These are phyloP conservation scores for Sinocyclocheilus anshuiensis DNA, from an alignment of 2,113 vertebrate species.

Conservation along the genomic window DNA sequence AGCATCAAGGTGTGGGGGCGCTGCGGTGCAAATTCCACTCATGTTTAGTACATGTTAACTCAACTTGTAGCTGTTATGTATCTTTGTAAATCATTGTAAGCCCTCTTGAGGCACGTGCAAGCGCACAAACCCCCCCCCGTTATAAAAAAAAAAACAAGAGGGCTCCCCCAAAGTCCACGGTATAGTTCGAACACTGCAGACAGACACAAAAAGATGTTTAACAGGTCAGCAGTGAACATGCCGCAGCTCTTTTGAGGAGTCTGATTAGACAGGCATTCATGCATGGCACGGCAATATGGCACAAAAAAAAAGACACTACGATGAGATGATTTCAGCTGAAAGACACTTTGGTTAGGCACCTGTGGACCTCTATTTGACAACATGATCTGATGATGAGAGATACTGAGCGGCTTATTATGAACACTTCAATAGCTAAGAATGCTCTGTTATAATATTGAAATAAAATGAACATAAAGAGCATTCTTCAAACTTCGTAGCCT, in stretches of 20 bases:
- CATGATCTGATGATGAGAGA: constrained; percentile 54
- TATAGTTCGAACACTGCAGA: too few species aligned
- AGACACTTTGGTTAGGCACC: constrained; percentile 30
- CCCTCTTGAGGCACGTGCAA: too few species aligned
- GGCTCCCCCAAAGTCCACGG: too few species aligned
- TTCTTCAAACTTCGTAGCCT: too few species aligned
- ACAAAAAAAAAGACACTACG: constrained; percentile 57
- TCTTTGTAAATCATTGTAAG: too few species aligned
- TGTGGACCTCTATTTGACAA: constrained; percentile 53
- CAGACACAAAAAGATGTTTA: constrained; percentile 56
- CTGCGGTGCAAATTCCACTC: too few species aligned
- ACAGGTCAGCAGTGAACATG: constrained; percentile 69
- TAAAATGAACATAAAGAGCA: neutral
- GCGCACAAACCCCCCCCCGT: too few species aligned
- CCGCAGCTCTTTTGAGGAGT: constrained; percentile 63
- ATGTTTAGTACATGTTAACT: too few species aligned
- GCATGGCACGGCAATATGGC: constrained; percentile 72
- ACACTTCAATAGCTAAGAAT: neutral
- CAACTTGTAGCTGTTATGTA: too few species aligned
- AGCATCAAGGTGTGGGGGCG: too few species aligned
- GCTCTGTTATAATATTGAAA: neutral
- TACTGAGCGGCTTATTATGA: constrained; percentile 1
- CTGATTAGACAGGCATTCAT: constrained; percentile 75
- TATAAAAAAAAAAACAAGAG: too few species aligned
- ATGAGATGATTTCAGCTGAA: constrained; percentile 6